phyloP scores from a whole-genome alignment of 1,140 invertebrate species.

The Meteorus sp. region DNA sequence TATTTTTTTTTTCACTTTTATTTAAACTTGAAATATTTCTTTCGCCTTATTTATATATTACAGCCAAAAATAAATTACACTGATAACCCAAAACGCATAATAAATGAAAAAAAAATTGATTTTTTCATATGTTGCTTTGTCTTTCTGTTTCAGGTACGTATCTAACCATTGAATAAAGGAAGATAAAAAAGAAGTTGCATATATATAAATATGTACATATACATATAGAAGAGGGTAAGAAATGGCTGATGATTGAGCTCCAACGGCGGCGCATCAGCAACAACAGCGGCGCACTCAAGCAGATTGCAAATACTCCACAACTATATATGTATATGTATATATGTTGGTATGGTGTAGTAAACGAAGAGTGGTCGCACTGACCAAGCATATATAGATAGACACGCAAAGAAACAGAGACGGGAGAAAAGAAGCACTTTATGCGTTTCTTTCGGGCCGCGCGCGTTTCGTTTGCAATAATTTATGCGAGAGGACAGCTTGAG shows the following conservation, averaged over 20 bases:
- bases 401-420: conserved; percentile 18
- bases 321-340: background rate
- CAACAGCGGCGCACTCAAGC: background rate
- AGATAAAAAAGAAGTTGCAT: conserved; percentile 1
- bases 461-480: conserved; percentile 56
- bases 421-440: conserved; percentile 41
- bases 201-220: background rate
- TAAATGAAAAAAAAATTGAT: background rate
- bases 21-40: too few relatives aligned
- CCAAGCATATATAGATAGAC: conserved; percentile 18
- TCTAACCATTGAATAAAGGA: background rate
- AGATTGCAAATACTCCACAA: background rate
- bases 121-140: conserved; percentile 14
- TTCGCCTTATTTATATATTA: too few relatives aligned
- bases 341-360: conserved; percentile 12
- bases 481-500: conserved; percentile 54
- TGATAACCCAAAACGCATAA: too few relatives aligned
- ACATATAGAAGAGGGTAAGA: background rate
- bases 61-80: too few relatives aligned
- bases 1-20: too few relatives aligned
- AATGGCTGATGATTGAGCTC: background rate
- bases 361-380: background rate
- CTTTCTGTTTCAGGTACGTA: conserved; percentile 50
- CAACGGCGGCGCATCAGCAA: too few relatives aligned
- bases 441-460: conserved; percentile 50